These are phyloP conservation scores for Agonum fuliginosum DNA, from an alignment of 2,888 invertebrate species.

Conservation along the genomic window DNA sequence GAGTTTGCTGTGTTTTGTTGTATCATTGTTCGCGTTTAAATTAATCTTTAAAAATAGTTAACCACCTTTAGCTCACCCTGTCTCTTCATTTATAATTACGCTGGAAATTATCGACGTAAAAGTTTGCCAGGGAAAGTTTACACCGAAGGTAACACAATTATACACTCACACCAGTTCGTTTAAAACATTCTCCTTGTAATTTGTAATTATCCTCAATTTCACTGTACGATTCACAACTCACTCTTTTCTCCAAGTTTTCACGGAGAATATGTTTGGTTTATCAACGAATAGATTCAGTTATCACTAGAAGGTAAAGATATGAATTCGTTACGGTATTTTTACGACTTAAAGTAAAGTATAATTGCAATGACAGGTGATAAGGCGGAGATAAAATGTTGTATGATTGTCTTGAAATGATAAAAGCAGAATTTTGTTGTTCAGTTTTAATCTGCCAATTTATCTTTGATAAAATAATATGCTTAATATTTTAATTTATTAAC, in stretches of 20 bases:
- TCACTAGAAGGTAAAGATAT: background rate
- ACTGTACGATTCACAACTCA: background rate
- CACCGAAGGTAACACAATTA: constrained; percentile 16
- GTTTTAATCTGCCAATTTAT: no score
- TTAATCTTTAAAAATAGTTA: no score
- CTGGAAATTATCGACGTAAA: constrained; percentile 13
- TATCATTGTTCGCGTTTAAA: no score
- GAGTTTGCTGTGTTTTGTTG: no score
- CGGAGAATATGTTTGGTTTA: constrained; percentile 1
- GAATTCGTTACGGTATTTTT: background rate
- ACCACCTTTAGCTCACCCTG: no score
- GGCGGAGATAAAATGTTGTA: background rate
- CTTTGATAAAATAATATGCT: no score
- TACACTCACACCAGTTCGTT: background rate
- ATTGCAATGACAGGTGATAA: background rate
- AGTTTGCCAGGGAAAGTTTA: constrained; percentile 21
- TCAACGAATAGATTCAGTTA: constrained; percentile 9
- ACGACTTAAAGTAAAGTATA: background rate
- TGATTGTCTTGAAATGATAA: background rate
- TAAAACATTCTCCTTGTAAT: background rate
- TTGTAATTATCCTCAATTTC: constrained; percentile 2
- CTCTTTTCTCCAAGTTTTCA: background rate
- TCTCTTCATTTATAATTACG: background rate
- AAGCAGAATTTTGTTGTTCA: no score
- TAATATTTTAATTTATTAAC: no score